phyloP scores from a whole-genome alignment of 2,888 invertebrate species.

The Kryphioiulus occultus region DNA sequence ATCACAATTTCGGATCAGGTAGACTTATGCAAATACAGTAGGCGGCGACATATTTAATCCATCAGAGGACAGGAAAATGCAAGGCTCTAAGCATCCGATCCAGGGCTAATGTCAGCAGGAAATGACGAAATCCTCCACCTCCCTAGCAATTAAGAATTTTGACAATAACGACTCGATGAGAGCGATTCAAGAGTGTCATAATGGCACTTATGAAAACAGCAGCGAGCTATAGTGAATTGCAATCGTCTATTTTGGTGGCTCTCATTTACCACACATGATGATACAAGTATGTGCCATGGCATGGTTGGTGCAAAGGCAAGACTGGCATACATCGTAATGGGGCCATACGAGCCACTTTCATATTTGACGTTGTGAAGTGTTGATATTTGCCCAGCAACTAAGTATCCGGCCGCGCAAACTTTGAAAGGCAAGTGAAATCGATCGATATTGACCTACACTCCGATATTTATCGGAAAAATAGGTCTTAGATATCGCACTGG shows the following conservation, averaged over 20 bases:
- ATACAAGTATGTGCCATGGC: neutral
- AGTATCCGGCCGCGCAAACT: neutral
- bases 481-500: neutral
- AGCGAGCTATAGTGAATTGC: neutral
- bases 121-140: neutral
- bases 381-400: slow-evolving; percentile 15
- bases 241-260: neutral
- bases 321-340: neutral
- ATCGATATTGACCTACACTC: slow-evolving; percentile 18
- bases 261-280: neutral
- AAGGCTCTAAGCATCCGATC: neutral
- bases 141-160: neutral
- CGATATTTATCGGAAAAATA: slow-evolving; percentile 20
- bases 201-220: neutral
- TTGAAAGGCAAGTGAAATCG: neutral
- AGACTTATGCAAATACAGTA: neutral
- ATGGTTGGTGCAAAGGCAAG: neutral
- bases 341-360: slow-evolving; percentile 4
- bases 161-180: slow-evolving; percentile 17
- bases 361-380: slow-evolving; percentile 18
- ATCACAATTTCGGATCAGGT: neutral
- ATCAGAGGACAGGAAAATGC: neutral
- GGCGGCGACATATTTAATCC: neutral
- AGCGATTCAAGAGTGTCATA: neutral
- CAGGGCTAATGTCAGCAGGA: neutral